Evolutionary conservation across 2,888 invertebrate genomes (phyloP).

Genomic region (Catocala fraxini): DNA sequence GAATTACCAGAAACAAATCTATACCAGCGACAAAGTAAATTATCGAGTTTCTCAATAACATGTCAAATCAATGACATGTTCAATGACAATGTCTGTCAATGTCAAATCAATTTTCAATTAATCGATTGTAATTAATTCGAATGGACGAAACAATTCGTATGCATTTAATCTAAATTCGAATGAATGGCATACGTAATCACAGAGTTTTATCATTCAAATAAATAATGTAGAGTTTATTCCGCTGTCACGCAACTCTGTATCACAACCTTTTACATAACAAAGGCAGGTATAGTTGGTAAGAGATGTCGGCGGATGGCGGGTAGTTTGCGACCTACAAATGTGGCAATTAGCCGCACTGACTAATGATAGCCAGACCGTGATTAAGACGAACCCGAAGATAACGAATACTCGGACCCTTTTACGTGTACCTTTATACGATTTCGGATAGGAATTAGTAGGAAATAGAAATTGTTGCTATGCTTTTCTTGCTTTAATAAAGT

Average conservation of each 20-base stretch:
- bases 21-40: too few relatives aligned
- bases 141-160: too few relatives aligned
- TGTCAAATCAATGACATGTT: too few relatives aligned
- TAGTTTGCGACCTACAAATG: constrained; percentile 77
- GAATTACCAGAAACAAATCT: too few relatives aligned
- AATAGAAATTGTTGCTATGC: background rate
- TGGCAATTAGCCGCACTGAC: constrained; percentile 77
- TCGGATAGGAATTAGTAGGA: constrained; percentile 5
- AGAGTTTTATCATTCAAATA: too few relatives aligned
- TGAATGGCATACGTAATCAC: too few relatives aligned
- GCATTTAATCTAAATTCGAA: too few relatives aligned
- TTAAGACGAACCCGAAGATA: constrained; percentile 77
- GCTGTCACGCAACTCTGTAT: background rate
- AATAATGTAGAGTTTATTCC: background rate
- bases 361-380: constrained; percentile 74
- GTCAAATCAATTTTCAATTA: too few relatives aligned
- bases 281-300: constrained; percentile 22
- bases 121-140: too few relatives aligned
- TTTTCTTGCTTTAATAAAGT: too few relatives aligned
- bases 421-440: constrained; percentile 4
- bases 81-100: too few relatives aligned
- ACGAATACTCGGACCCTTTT: constrained; percentile 53
- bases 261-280: constrained; percentile 23
- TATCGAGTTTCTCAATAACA: too few relatives aligned
- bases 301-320: constrained; percentile 34